These are phyloP conservation scores for Clytia hemisphaerica DNA, from an alignment of 30 jellyfish, hydroid and myxozoan genomes.

Conservation along the genomic window DNA sequence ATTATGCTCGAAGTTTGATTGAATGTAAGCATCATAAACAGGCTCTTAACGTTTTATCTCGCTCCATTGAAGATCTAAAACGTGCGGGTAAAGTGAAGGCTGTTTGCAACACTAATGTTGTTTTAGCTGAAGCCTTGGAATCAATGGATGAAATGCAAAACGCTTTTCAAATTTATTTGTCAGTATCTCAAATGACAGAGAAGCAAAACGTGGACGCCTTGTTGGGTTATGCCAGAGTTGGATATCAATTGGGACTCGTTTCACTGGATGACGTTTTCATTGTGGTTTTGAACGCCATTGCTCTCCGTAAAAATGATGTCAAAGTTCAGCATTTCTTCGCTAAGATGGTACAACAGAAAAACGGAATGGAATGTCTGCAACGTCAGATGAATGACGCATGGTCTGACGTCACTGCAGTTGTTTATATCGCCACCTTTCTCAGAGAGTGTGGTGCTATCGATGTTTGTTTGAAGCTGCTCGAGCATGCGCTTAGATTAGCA, in stretches of 20 bases:
- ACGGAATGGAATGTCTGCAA: slow-evolving; percentile 7
- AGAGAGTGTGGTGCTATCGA: slow-evolving; percentile 19
- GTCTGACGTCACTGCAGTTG: slow-evolving; percentile 29
- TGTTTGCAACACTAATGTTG: slow-evolving; percentile 23
- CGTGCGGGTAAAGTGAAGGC: background rate
- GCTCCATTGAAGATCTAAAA: slow-evolving; percentile 13
- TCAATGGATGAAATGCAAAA: slow-evolving; percentile 5
- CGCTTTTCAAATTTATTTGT: slow-evolving; percentile 18
- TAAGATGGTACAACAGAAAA: slow-evolving; percentile 22
- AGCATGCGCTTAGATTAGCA: slow-evolving; percentile 20
- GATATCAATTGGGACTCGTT: slow-evolving; percentile 10
- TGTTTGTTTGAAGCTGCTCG: slow-evolving; percentile 1
- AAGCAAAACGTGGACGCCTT: slow-evolving; percentile 28
- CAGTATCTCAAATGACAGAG: slow-evolving; percentile 30
- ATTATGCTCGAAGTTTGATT: slow-evolving; percentile 7
- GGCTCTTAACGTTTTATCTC: slow-evolving; percentile 17
- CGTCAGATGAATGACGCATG: slow-evolving; percentile 24
- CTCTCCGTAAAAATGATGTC: slow-evolving; percentile 6
- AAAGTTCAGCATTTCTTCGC: slow-evolving; percentile 3
- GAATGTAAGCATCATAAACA: background rate
- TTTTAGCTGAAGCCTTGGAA: slow-evolving; percentile 16
- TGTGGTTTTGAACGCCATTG: slow-evolving; percentile 22
- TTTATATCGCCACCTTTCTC: slow-evolving; percentile 23
- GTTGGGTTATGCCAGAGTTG: slow-evolving; percentile 31
- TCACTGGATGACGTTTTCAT: slow-evolving; percentile 27